A percentile compares a stretch with the other conserved stretches of the same genome.
Conservation (phyloP, 2,888 invertebrate genomes). For the Lithosia quadra region DNA sequence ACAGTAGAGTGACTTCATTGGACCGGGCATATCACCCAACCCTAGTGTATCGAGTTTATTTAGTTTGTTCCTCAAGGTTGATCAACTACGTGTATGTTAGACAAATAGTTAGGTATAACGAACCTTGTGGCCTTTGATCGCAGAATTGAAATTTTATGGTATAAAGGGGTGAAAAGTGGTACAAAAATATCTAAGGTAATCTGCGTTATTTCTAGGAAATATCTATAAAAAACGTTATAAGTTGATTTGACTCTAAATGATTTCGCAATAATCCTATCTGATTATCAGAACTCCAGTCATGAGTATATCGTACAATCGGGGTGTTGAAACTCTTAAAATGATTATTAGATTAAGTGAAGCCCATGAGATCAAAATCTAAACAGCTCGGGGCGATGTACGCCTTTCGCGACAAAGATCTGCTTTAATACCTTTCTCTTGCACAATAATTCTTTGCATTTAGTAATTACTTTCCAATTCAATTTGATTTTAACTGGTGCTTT, state of each 20-base stretch:
- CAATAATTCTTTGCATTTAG: slow-evolving; percentile 48
- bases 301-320: slow-evolving; percentile 53
- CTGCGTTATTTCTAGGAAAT: not conserved
- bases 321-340: slow-evolving; percentile 69
- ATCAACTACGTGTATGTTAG: no score
- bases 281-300: slow-evolving; percentile 50
- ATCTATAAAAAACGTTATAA: not conserved
- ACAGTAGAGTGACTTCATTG: no score
- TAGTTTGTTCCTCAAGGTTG: no score
- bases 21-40: no score
- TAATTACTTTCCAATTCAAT: slow-evolving; percentile 46
- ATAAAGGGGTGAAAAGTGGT: no score
- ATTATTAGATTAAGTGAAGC: slow-evolving; percentile 69
- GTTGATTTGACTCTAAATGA: slow-evolving; percentile 19
- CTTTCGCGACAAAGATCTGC: slow-evolving; percentile 65
- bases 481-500: slow-evolving; percentile 7
- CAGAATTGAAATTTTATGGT: no score
- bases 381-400: slow-evolving; percentile 64
- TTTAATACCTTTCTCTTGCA: slow-evolving; percentile 62
- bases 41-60: no score
- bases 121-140: no score
- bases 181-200: no score
- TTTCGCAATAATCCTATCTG: slow-evolving; percentile 47
- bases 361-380: slow-evolving; percentile 71
- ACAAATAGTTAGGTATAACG: no score